Evolutionary conservation across 2,888 invertebrate species (phyloP), one percentile per base, ranked within the genome.

Genomic region (Callyntrura guangdongensis): DNA sequence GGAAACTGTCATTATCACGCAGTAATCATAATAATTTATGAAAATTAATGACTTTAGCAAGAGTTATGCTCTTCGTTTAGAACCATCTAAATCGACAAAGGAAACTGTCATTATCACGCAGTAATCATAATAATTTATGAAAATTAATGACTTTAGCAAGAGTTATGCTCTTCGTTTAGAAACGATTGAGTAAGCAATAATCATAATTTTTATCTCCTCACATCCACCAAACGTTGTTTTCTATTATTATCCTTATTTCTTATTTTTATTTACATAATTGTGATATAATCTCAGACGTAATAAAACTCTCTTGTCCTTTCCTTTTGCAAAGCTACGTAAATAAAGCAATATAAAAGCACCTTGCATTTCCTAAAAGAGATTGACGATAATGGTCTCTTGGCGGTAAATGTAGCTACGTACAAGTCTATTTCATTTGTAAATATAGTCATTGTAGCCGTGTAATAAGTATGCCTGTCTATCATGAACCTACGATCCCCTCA

Each of bases 61-160:
- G 45, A 17, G n/a, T 17, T 27, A 27, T 56, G 25, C 17, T 22
- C 22, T 56, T 17, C 36, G n/a, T 81, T 81, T 81, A 64, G 83
- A 67, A 22, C n/a, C n/a, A n/a, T n/a, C n/a, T n/a, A n/a, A n/a
- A n/a, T n/a, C n/a, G n/a, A 47, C 53, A 81, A 81, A 84, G 84
- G 84, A 84, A 69, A 49, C 69, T 69, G 74, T 74, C 49, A 86
- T 74, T 86, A 86, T 86, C 86, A 53, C 61, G 86, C 49, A 17
- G 45, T 74, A 86, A 74, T 72, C 74, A 74, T 86, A 72, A 81
- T 86, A 69, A 86, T 86, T 86, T 74, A 86, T 74, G 45, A 86
- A 86, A 86, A 86, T 86, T 86, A 74, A 86, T 86, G 86, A 74
- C 74, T 86, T 36, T 14, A 5, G 45, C 9, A 1, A 69, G 45